Conservation (phyloP, 1,140 invertebrate genomes). For the Drosophila lini region DNA sequence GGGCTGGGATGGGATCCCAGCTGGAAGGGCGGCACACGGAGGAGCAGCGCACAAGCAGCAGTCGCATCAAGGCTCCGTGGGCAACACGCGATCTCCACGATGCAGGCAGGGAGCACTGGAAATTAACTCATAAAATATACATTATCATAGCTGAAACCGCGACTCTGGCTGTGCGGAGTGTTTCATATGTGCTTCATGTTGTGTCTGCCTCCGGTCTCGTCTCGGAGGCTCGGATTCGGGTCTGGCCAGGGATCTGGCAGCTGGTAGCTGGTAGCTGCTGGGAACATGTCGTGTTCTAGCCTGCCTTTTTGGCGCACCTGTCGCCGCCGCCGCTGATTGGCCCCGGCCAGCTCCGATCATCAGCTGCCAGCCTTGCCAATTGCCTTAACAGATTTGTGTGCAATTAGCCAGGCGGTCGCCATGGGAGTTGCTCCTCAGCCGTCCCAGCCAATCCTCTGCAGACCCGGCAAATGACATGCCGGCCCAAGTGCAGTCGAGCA, state of each 20-base stretch:
- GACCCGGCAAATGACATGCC: slow-evolving; percentile 36
- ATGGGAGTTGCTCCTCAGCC: slow-evolving; percentile 43
- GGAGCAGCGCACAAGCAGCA: neutral
- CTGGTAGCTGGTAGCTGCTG: slow-evolving; percentile 12
- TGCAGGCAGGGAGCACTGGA: slow-evolving; percentile 39
- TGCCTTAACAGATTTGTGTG: slow-evolving; percentile 81
- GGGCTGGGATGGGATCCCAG: slow-evolving; percentile 14
- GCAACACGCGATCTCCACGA: slow-evolving; percentile 67
- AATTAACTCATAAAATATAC: slow-evolving; percentile 83
- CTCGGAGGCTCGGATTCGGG: slow-evolving; percentile 8
- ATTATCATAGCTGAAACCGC: slow-evolving; percentile 74
- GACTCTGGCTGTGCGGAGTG: slow-evolving; percentile 32
- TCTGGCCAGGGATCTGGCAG: slow-evolving; percentile 12
- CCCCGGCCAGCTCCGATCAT: slow-evolving; percentile 53
- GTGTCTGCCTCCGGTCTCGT: slow-evolving; percentile 28
- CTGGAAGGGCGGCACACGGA: slow-evolving; percentile 11
- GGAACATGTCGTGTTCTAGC: slow-evolving; percentile 58
- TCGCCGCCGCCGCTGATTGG: slow-evolving; percentile 67
- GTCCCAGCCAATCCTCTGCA: slow-evolving; percentile 4
- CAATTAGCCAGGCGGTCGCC: slow-evolving; percentile 69
- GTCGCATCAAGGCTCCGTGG: slow-evolving; percentile 45
- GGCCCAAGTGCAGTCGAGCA: slow-evolving; percentile 59
- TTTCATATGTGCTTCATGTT: slow-evolving; percentile 15
- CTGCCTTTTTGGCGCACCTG: slow-evolving; percentile 78
- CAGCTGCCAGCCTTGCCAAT: slow-evolving; percentile 56